phyloP scores from a whole-genome alignment of 2,888 invertebrate genomes.

The Ochropleura leucogaster region DNA sequence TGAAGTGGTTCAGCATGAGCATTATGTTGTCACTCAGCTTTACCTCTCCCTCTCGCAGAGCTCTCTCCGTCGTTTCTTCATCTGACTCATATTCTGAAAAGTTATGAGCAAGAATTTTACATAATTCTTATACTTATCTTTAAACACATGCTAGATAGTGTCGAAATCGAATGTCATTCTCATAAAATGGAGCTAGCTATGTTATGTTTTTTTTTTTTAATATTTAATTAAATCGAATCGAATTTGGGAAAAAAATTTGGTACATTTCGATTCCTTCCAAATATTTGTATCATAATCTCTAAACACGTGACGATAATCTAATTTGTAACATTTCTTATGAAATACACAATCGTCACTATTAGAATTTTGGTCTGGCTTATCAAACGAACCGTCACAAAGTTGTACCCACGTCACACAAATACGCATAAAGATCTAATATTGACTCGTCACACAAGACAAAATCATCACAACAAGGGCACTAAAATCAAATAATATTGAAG shows the following conservation, averaged over 20 bases:
- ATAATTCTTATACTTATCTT: neutral
- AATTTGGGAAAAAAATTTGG: neutral
- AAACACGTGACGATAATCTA: neutral
- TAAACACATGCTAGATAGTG: neutral
- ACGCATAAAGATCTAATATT: conserved; percentile 42
- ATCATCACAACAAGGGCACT: conserved; percentile 50
- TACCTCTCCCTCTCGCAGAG: conserved; percentile 89
- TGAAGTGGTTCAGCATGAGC: conserved; percentile 94
- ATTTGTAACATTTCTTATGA: neutral
- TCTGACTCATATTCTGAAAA: conserved; percentile 51
- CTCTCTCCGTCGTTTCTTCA: conserved; percentile 57
- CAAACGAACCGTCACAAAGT: conserved; percentile 10
- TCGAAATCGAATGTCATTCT: neutral
- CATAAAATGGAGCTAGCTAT: neutral
- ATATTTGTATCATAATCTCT: neutral
- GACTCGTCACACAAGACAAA: conserved; percentile 39
- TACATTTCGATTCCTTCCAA: neutral
- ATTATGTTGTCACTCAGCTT: conserved; percentile 93
- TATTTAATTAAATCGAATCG: neutral
- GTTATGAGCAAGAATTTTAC: conserved; percentile 1
- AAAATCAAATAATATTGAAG: conserved; percentile 50
- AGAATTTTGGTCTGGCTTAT: conserved; percentile 19
- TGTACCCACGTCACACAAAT: conserved; percentile 22
- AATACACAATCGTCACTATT: neutral
- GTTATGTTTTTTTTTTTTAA: neutral